Percentiles rank a stretch among this genome's conserved stretches.
These are phyloP conservation scores for Leptonema lineaticorne DNA, from an alignment of 1,140 invertebrate species.

Conservation along the genomic window DNA sequence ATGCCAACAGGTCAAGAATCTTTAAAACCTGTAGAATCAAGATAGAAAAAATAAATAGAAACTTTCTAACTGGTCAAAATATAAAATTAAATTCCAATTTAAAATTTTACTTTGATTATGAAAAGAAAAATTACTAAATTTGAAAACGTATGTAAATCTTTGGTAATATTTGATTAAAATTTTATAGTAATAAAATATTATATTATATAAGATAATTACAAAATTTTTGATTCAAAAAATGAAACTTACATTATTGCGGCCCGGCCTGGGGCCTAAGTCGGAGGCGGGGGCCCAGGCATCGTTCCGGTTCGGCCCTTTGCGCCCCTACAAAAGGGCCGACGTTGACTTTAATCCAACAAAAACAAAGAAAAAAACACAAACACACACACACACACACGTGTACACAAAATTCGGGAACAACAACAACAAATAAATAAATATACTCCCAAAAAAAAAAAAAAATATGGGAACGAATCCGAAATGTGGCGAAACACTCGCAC, in stretches of 20 bases:
- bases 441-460: too few species aligned
- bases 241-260: constrained; percentile 38
- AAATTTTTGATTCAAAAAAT: too few species aligned
- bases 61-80: too few species aligned
- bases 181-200: too few species aligned
- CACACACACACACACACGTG: not conserved
- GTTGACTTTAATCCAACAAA: not conserved
- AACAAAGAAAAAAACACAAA: not conserved
- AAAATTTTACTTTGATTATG: not conserved
- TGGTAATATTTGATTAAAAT: not conserved
- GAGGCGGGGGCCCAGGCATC: constrained; percentile 35
- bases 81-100: not conserved
- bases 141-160: not conserved
- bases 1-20: too few species aligned
- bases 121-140: too few species aligned
- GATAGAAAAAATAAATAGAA: too few species aligned
- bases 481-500: not conserved
- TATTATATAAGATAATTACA: too few species aligned
- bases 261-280: constrained; percentile 35
- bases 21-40: too few species aligned
- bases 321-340: not conserved
- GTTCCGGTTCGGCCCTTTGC: not conserved
- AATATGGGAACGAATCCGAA: too few species aligned
- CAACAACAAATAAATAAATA: too few species aligned
- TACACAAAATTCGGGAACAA: too few species aligned